Base-by-base conservation (phyloP, 2,888 invertebrate species). In the Calliphora vomitoria region DNA sequence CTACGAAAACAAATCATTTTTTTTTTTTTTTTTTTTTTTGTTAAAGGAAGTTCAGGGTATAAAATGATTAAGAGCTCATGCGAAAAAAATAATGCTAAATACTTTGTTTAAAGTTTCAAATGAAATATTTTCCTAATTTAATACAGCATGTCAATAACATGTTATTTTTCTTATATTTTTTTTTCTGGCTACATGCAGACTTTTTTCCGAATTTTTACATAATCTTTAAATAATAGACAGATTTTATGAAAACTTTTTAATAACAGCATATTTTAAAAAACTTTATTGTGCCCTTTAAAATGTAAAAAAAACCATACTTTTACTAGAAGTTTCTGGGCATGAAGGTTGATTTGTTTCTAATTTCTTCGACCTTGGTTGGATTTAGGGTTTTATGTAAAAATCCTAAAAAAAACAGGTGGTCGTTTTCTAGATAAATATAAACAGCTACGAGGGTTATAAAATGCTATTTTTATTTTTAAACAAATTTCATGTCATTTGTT, bases 31-130 rank as follows among this genome's bases (percentile, higher is more conserved):
- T 35, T 41, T 20, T 13, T 38, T 15, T 58, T 69, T 81, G 35
- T 25, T 18, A 75, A 47, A 31, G 31, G n/a, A 35, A 72, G 41
- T 62, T 71, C 18, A 10, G 53, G 53, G 11, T 60, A 53, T 60
- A 69, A 69, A 68, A 75, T 76, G 60, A 71, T 72, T 72, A 44
- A 64, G 44, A 78, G 35, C 20, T 83, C 53, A 71, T 31, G 10
- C n/a, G 53, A 38, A 64, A 62, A 35, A 76, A 55, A 68, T 55
- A 68, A 72, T 64, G 53, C 20, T 31, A 76, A 41, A 69, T 71
- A 62, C 20, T 76, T 78, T 83, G 10, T 35, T 55, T 44, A 71
- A 71, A 62, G 50, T 76, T 76, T 66, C 44, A 18, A 44, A n/a
- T 44, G 44, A 44, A 18, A 71, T 10, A 38, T 66, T 44, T 44